These are phyloP conservation scores for Pachymerium ferrugineum DNA, from an alignment of 2,888 invertebrate genomes.

Conservation along the genomic window DNA sequence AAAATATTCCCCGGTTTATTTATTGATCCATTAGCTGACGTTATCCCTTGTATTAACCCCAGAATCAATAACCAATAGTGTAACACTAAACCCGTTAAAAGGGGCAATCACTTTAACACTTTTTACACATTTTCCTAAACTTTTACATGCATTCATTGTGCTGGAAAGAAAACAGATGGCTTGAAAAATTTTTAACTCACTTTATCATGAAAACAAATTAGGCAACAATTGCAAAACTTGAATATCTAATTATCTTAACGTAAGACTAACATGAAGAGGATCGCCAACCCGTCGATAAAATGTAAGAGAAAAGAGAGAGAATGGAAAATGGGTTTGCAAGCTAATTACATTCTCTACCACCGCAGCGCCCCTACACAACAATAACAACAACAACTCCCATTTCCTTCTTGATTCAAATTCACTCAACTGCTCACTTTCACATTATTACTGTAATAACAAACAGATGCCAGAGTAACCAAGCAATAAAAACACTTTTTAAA, in stretches of 20 bases:
- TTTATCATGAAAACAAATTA: not conserved
- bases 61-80: too few relatives aligned
- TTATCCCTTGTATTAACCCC: too few relatives aligned
- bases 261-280: not conserved
- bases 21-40: too few relatives aligned
- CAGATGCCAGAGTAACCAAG: not conserved
- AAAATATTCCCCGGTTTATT: not conserved
- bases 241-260: not conserved
- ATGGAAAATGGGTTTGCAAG: not conserved
- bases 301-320: not conserved
- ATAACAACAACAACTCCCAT: not conserved
- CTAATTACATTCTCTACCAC: conserved; percentile 10
- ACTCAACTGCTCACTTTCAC: conserved; percentile 18
- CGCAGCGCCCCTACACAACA: not conserved
- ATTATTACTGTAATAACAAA: not conserved
- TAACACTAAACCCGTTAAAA: too few relatives aligned
- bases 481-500: not conserved
- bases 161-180: too few relatives aligned
- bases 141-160: too few relatives aligned
- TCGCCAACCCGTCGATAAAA: not conserved
- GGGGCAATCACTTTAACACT: too few relatives aligned
- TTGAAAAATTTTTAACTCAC: not conserved
- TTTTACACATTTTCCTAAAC: too few relatives aligned
- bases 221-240: not conserved
- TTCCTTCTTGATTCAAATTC: conserved; percentile 18